Evolutionary conservation across 2,113 vertebrate species (phyloP).

Genomic region (Lycaon pictus): DNA sequence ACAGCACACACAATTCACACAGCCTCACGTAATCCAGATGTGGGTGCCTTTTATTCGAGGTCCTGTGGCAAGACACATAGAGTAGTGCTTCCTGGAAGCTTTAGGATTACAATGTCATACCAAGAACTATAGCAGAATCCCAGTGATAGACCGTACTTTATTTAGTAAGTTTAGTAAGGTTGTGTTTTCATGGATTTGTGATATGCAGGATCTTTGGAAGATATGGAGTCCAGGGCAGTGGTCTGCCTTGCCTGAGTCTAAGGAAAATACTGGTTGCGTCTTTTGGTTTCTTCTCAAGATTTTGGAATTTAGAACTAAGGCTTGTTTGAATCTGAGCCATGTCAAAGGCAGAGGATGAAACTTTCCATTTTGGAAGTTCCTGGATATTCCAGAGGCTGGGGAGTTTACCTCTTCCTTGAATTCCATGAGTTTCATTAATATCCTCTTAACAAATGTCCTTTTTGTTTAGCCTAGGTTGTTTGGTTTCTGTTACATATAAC

Average conservation of each 20-base stretch:
- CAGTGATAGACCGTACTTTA: background rate
- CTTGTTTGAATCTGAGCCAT: background rate
- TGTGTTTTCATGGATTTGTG: background rate
- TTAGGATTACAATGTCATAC: background rate
- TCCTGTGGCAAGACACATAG: fast-evolving
- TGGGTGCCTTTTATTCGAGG: background rate
- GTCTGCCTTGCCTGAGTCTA: background rate
- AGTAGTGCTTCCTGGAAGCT: background rate
- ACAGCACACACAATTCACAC: background rate
- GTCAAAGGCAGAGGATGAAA: background rate
- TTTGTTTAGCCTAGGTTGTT: background rate
- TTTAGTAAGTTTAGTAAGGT: background rate
- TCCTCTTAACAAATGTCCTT: background rate
- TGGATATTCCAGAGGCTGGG: background rate
- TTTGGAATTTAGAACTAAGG: background rate
- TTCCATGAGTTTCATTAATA: background rate
- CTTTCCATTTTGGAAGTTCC: background rate
- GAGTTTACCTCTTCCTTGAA: background rate
- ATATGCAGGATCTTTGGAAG: background rate
- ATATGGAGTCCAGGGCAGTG: background rate
- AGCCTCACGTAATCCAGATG: background rate
- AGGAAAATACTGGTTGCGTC: background rate
- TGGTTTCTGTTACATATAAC: background rate
- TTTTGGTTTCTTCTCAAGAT: background rate
- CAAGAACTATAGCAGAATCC: background rate